Base-by-base conservation (phyloP, 2,113 vertebrate species). In the Chloropsis cyanopogon region DNA sequence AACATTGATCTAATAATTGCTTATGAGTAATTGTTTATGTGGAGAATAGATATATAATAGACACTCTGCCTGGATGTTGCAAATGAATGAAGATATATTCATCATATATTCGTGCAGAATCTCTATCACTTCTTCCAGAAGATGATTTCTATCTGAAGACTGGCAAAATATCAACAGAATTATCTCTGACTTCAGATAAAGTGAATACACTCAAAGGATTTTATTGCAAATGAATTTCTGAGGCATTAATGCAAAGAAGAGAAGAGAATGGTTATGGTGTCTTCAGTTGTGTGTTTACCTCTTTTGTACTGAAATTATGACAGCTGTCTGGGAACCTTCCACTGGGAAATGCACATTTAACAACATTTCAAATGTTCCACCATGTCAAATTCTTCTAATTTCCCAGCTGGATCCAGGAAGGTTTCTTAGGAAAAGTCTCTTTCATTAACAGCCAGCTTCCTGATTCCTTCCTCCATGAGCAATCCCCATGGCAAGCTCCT, bases 281-380 rank as follows among this genome's bases (percentile, higher is more conserved):
- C 75, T 94, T 91, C 54, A 50, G 50, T 46, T 94, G 81, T 89
- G 88, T 92, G 69, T 95, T 93, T 96, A 37, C 81, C 77, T 92
- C 56, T 92, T 82, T 91, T 72, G 69, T 72, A 52, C 77, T 82
- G 69, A 95, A 93, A 92, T 95, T 84, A 71, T 96, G 95, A 97
- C 94, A 97, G 94, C 94, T 96, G 89, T 64, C 92, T 93, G 65
- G 77, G 72, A 94, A 82, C 18, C 23, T 93, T 93, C 96, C 86
- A 86, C 65, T 78, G 95, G 94, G 95, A 96, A 96, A 97, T 68
- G 73, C 53, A 68, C 77, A 82, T 82, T 78, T 69, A 91, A 92
- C 41, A 92, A 64, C 86, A 87, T 84, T 90, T 96, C 92, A 96
- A 88, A 89, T 89, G 91, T 97, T 97, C 96, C 95, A 95, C 88